Conservation (phyloP, 35 echinoderm and acorn worm genomes). For the Stichopus chloronotus region DNA sequence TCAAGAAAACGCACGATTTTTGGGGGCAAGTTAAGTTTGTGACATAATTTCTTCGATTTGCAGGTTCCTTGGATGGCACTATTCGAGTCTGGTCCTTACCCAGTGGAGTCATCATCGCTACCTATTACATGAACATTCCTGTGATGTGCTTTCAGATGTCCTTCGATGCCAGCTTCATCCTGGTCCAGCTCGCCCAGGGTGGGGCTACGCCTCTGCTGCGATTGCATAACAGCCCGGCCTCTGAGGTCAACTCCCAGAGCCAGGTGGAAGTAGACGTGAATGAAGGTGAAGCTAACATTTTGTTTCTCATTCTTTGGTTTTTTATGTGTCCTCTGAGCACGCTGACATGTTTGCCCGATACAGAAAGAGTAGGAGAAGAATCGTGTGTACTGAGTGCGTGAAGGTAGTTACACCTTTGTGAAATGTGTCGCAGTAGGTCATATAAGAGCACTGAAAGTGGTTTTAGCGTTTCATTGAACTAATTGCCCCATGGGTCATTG, state of each 20-base stretch:
- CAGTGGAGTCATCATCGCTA: constrained; percentile 77
- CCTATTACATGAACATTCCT: constrained; percentile 89
- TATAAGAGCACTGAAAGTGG: no score
- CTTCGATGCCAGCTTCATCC: constrained; percentile 91
- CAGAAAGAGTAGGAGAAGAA: no score
- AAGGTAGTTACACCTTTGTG: no score
- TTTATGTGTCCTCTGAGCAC: neutral
- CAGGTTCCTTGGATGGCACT: constrained; percentile 93
- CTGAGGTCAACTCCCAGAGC: constrained; percentile 93
- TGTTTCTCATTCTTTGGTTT: neutral
- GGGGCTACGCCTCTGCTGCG: constrained; percentile 79
- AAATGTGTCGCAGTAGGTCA: no score
- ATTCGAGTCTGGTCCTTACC: constrained; percentile 86
- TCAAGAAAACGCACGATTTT: no score
- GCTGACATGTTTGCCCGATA: neutral
- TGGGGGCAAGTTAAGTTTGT: no score
- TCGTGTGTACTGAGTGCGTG: no score
- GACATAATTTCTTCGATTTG: no score
- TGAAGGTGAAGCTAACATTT: constrained; percentile 70
- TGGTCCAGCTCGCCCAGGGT: constrained; percentile 78
- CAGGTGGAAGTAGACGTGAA: constrained; percentile 94
- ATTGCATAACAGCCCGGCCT: constrained; percentile 91
- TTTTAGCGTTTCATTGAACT: no score
- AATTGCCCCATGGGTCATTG: no score
- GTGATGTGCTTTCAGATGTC: constrained; percentile 88